phyloP scores from a whole-genome alignment of 2,797 vertebrate genomes.

The Arnoldichthys spilopterus region DNA sequence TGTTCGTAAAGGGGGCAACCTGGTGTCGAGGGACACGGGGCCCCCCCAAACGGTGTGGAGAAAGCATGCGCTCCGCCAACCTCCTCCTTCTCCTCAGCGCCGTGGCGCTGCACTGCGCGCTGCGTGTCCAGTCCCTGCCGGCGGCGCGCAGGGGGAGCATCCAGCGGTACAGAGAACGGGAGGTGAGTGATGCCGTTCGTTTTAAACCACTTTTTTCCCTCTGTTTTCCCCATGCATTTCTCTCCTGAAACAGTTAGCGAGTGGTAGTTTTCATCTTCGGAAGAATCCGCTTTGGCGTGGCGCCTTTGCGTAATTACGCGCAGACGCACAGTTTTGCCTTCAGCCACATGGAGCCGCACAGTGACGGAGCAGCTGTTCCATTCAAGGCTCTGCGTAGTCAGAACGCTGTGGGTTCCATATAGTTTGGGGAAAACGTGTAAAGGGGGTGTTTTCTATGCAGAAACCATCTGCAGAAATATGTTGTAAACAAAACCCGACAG shows the following conservation, averaged over 20 bases:
- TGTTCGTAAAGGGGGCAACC: neutral
- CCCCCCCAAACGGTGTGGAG: neutral
- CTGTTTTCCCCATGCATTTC: neutral
- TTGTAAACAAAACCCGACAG: too few species aligned
- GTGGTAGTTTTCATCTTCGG: neutral
- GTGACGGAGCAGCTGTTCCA: neutral
- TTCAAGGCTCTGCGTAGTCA: too few species aligned
- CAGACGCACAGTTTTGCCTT: neutral
- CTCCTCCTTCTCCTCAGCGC: neutral
- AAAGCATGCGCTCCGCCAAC: neutral
- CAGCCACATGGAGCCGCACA: too few species aligned
- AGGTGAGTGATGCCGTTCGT: slow-evolving; percentile 53
- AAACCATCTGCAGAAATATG: too few species aligned
- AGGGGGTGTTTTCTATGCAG: too few species aligned
- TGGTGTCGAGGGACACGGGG: neutral
- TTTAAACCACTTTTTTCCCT: neutral
- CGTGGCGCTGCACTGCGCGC: slow-evolving; percentile 42
- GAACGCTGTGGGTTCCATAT: too few species aligned
- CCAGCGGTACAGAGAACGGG: slow-evolving; percentile 52
- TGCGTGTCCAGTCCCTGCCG: slow-evolving; percentile 50
- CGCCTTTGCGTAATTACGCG: slow-evolving; percentile 1
- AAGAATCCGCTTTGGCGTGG: too few species aligned
- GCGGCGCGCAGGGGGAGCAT: slow-evolving; percentile 42
- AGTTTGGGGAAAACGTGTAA: too few species aligned
- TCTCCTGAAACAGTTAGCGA: neutral